A percentile compares a stretch with the other conserved stretches of the same genome.
phyloP scores from a whole-genome alignment of 2,797 vertebrate genomes.

The Aplochiton taeniatus region DNA sequence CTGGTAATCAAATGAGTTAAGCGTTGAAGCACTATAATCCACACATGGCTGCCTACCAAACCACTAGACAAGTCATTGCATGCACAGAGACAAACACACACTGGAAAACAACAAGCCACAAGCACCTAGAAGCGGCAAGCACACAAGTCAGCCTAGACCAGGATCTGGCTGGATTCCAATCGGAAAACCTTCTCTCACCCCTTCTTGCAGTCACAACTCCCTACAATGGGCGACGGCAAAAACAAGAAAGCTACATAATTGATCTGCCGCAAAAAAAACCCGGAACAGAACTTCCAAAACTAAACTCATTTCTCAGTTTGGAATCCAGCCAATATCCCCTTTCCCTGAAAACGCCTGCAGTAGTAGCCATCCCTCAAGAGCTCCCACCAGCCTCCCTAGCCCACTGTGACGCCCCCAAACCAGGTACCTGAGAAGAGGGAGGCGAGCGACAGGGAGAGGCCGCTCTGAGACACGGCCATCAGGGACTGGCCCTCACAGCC shows the following conservation, averaged over 20 bases:
- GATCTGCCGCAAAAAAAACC: neutral
- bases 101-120: slow-evolving; percentile 35
- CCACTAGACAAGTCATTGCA: slow-evolving; percentile 8
- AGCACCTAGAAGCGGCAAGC: slow-evolving; percentile 34
- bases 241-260: neutral
- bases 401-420: slow-evolving; percentile 24
- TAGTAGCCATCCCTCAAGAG: slow-evolving; percentile 12
- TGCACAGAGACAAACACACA: slow-evolving; percentile 24
- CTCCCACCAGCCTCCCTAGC: neutral
- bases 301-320: slow-evolving; percentile 45
- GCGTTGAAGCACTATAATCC: neutral
- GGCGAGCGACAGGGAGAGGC: slow-evolving; percentile 91
- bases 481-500: slow-evolving; percentile 90
- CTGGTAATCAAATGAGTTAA: no score
- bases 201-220: neutral
- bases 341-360: slow-evolving; percentile 20
- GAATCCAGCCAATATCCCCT: slow-evolving; percentile 43
- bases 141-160: slow-evolving; percentile 19
- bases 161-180: slow-evolving; percentile 48
- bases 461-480: slow-evolving; percentile 88
- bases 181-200: slow-evolving; percentile 22
- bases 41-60: neutral
- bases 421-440: slow-evolving; percentile 93
- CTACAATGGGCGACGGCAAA: neutral
- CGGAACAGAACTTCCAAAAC: neutral